Conservation (phyloP, 2,888 invertebrate species). For the Thysanoteuthis rhombus region DNA sequence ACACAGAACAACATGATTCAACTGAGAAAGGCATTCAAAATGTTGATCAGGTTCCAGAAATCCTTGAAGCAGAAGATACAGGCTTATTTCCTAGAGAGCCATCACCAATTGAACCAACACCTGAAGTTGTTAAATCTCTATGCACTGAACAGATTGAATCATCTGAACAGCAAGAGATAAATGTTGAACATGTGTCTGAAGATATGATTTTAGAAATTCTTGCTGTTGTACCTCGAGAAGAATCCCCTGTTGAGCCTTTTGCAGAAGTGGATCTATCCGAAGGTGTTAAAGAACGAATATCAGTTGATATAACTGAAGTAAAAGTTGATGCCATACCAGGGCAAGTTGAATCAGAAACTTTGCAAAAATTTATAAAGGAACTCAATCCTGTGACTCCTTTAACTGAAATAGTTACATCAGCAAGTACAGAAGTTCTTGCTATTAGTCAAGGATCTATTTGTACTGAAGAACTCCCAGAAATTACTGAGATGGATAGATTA, state of each 20-base stretch:
- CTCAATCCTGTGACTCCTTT: neutral
- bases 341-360: neutral
- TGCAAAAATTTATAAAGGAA: neutral
- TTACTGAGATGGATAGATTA: constrained; percentile 16
- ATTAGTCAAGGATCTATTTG: constrained; percentile 23
- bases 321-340: constrained; percentile 15
- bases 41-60: constrained; percentile 15
- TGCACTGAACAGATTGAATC: neutral
- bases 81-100: neutral
- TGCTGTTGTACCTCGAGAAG: constrained; percentile 24
- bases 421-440: neutral
- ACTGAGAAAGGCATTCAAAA: constrained; percentile 26
- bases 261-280: neutral
- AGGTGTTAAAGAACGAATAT: neutral
- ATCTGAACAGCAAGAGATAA: neutral
- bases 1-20: neutral
- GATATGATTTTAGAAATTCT: constrained; percentile 16
- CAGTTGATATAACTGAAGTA: neutral
- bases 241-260: neutral
- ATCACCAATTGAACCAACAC: constrained; percentile 15
- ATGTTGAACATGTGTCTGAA: neutral
- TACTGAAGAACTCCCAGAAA: constrained; percentile 17
- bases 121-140: constrained; percentile 18
- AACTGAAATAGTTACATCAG: neutral
- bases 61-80: neutral